These are phyloP conservation scores for Procavia capensis DNA, from an alignment of 2,113 vertebrate genomes.

Conservation along the genomic window DNA sequence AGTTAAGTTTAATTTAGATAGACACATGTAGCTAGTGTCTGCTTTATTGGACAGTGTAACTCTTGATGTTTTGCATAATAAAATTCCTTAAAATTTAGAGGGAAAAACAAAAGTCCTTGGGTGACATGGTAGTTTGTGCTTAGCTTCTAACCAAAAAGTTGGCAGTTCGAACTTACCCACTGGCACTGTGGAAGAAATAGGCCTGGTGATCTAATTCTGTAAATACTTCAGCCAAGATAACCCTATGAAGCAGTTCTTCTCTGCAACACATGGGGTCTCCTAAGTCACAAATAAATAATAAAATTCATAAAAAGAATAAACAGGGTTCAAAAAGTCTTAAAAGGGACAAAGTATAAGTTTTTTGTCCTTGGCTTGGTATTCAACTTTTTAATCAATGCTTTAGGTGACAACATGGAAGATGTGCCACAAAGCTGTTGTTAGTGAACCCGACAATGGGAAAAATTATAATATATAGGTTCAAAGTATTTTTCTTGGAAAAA, in stretches of 20 bases:
- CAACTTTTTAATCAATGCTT: conserved; percentile 50
- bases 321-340: conserved; percentile 12
- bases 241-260: not conserved
- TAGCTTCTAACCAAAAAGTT: not conserved
- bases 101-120: not conserved
- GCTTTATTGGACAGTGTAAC: not conserved
- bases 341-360: not conserved
- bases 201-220: not conserved
- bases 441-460: conserved; percentile 33
- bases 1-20: conserved; percentile 13
- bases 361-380: conserved; percentile 21
- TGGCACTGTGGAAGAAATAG: not conserved
- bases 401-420: conserved; percentile 48
- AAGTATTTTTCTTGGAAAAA: no score
- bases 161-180: not conserved
- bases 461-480: conserved; percentile 54
- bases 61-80: conserved; percentile 21
- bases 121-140: not conserved
- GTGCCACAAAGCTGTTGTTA: conserved; percentile 22
- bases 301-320: conserved; percentile 3
- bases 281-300: not conserved
- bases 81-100: conserved; percentile 33
- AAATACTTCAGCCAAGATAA: no score
- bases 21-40: not conserved
- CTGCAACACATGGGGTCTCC: not conserved